Evolutionary conservation across 2,113 vertebrate species (phyloP).

Genomic region (Anhinga anhinga): DNA sequence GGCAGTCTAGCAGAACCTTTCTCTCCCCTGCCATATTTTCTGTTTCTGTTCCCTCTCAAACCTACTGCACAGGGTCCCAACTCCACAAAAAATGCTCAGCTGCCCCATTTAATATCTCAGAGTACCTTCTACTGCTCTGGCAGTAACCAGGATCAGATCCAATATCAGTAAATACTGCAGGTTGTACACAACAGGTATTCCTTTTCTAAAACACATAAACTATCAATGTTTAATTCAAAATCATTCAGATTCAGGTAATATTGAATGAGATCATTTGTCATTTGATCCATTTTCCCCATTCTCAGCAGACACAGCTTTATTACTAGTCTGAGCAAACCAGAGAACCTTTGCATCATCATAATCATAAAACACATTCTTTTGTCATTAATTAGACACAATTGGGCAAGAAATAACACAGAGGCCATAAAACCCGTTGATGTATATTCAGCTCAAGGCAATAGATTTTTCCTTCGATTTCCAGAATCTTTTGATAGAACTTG

Average conservation of each 20-base stretch:
- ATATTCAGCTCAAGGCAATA: slow-evolving; percentile 19
- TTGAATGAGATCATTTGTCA: background rate
- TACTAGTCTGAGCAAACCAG: slow-evolving; percentile 7
- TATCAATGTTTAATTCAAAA: slow-evolving; percentile 27
- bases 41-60: background rate
- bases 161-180: background rate
- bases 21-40: background rate
- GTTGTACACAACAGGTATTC: background rate
- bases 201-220: slow-evolving; percentile 6
- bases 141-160: background rate
- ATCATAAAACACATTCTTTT: slow-evolving; percentile 56
- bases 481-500: background rate
- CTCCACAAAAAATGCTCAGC: background rate
- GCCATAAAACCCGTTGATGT: slow-evolving; percentile 24
- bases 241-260: background rate
- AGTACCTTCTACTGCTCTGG: background rate
- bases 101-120: background rate
- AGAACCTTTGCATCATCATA: slow-evolving; percentile 36
- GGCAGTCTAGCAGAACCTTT: background rate
- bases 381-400: slow-evolving; percentile 64
- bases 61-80: background rate
- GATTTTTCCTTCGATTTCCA: background rate
- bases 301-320: slow-evolving; percentile 30
- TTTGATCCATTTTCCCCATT: slow-evolving; percentile 7
- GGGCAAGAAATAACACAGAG: slow-evolving; percentile 29